Evolutionary conservation across 37 sponge, comb jelly and placozoan species (phyloP).

Genomic region (Axinella damicornis): DNA sequence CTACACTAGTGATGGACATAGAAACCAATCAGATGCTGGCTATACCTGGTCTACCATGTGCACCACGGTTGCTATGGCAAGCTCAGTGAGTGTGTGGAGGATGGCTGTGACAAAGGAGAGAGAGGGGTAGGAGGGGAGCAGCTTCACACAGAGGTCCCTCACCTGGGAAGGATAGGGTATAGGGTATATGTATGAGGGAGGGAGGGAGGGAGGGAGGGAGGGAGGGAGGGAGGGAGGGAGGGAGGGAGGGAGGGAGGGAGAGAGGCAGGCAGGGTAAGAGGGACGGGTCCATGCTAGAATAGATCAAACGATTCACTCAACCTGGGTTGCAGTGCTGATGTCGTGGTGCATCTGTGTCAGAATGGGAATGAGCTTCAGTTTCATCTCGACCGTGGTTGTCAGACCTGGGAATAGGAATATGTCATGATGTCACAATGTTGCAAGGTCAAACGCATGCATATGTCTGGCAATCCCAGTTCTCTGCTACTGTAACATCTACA

Average conservation of each 20-base stretch:
- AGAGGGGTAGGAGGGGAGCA: constrained; percentile 81
- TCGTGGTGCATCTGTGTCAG: constrained; percentile 86
- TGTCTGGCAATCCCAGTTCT: neutral
- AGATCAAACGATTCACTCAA: too few species aligned
- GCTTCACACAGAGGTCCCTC: constrained; percentile 79
- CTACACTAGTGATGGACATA: too few species aligned
- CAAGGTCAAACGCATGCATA: neutral
- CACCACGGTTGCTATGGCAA: constrained; percentile 64
- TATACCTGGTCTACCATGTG: constrained; percentile 76
- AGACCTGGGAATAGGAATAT: constrained; percentile 48
- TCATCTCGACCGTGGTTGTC: constrained; percentile 77
- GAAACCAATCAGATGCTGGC: too few species aligned
- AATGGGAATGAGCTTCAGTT: constrained; percentile 81
- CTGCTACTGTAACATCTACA: too few species aligned
- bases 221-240: neutral
- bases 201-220: neutral
- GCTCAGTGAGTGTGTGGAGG: constrained; percentile 81
- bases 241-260: too few species aligned
- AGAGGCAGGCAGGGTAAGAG: neutral
- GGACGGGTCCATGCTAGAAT: neutral
- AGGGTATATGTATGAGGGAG: too few species aligned
- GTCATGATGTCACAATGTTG: neutral
- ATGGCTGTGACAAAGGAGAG: constrained; percentile 64
- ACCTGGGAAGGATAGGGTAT: constrained; percentile 55
- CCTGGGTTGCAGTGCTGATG: constrained; percentile 72